Evolutionary conservation across 2,113 vertebrate species (phyloP), one percentile per base, ranked within the genome.

Genomic region (Periophthalmodon schlosseri): DNA sequence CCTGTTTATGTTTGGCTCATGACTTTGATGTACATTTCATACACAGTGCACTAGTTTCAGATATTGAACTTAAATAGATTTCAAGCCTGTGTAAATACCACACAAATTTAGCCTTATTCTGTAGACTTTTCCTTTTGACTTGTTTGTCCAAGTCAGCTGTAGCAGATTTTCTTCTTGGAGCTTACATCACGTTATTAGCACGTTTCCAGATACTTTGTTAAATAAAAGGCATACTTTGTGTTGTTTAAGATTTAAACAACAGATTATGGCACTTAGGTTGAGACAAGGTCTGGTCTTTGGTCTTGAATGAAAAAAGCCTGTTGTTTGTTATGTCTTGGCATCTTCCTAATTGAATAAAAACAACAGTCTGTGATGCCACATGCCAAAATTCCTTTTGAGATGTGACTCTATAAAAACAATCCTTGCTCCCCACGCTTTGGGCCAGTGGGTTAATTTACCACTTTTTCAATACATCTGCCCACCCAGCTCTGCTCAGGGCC

Each of bases 381-480:
- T 70, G 68, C 36, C 60, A 34, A 39, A 81, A 78, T 70, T 63
- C 14, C 36, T 71, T 52, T 13, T 57, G 36, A 34, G 47, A 82
- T 81, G 33, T 74, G 13, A 23, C 34, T 24, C n/a, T 70, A 69
- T 28, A 75, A 23, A 74, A 67, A 47, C 14, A 57, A 21, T 4
- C 28, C 18, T 63, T 65, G 70, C 60, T 44, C 61, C 50, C 34
- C 52, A 44, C 65, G 20, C 50, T 75, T 75, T 54, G 70, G 49
- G 77, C 82, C 47, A 81, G 68, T 73, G 28, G 65, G 57, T 67
- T 80, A 67, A 80, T 84, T 84, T 81, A 68, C 74, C 68, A 58
- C 69, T 78, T 69, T 67, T 33, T 77, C 60, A 54, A 54, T 85
- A 81, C 75, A 73, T 86, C 70, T 91, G 85, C 86, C 80, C 86